Percentiles rank a stretch among this genome's conserved stretches.
Evolutionary conservation across 2,797 vertebrate species (phyloP).

Genomic region (Taeniopygia guttata): DNA sequence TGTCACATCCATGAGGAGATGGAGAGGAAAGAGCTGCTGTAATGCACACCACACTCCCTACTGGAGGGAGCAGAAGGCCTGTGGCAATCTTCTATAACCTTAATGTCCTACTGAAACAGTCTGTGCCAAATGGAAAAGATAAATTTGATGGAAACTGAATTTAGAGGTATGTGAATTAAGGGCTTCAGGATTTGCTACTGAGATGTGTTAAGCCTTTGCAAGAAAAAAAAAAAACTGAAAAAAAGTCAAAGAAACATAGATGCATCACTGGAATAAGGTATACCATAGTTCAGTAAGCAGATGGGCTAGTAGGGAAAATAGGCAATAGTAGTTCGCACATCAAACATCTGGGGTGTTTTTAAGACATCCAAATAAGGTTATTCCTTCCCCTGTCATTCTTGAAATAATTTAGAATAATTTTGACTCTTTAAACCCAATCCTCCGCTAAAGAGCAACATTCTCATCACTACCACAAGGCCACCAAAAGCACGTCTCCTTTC

Average conservation of each 20-base stretch:
- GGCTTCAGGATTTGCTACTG: background rate
- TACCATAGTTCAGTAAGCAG: background rate
- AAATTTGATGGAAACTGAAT: background rate
- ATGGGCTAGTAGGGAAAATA: background rate
- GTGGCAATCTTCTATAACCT: background rate
- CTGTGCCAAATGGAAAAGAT: background rate
- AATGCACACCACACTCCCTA: background rate
- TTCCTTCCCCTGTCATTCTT: background rate
- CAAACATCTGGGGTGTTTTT: background rate
- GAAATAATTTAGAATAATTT: background rate
- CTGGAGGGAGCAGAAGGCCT: background rate
- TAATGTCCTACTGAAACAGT: background rate
- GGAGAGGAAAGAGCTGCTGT: background rate
- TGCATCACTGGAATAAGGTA: background rate
- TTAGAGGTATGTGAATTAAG: background rate
- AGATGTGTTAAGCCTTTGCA: background rate
- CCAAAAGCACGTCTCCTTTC: background rate
- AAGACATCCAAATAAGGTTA: background rate
- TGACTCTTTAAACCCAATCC: background rate
- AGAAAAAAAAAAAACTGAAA: background rate
- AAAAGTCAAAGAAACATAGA: background rate
- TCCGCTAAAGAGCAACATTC: background rate
- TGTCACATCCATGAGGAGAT: accelerated
- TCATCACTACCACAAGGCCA: background rate
- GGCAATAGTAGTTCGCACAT: background rate